phyloP scores from a whole-genome alignment of 2,888 invertebrate species.

The Epinotia brunnichana region DNA sequence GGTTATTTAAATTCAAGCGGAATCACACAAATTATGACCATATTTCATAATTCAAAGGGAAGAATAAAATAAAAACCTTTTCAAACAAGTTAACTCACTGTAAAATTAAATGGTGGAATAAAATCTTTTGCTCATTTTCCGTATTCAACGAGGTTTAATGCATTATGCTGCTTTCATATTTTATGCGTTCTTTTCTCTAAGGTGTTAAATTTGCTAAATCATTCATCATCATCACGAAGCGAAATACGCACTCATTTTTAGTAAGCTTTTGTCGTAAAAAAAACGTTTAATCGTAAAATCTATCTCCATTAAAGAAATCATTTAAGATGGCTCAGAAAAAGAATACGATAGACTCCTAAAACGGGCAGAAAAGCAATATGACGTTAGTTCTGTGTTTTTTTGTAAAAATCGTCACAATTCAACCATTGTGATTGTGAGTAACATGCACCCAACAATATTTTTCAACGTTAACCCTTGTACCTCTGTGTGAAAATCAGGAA shows the following conservation, averaged over 20 bases:
- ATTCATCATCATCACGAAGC: conserved; percentile 2
- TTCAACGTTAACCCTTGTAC: no score
- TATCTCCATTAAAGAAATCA: no score
- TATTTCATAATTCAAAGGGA: neutral
- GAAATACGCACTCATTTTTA: neutral
- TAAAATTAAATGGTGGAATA: conserved; percentile 1
- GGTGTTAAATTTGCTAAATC: neutral
- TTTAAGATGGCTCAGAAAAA: no score
- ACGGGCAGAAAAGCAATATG: no score
- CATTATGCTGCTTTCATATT: conserved; percentile 2
- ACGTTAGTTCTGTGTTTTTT: no score
- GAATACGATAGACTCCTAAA: no score
- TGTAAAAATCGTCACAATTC: no score
- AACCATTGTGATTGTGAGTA: no score
- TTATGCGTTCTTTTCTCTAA: conserved; percentile 1
- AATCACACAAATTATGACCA: neutral
- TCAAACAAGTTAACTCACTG: conserved; percentile 2
- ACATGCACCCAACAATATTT: no score
- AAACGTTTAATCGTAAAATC: neutral
- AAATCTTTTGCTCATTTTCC: neutral
- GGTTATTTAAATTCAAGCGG: neutral
- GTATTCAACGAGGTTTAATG: neutral
- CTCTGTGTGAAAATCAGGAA: no score
- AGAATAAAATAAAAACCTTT: neutral
- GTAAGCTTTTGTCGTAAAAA: neutral